phyloP scores from a whole-genome alignment of 2,113 vertebrate species.

The Castor canadensis region DNA sequence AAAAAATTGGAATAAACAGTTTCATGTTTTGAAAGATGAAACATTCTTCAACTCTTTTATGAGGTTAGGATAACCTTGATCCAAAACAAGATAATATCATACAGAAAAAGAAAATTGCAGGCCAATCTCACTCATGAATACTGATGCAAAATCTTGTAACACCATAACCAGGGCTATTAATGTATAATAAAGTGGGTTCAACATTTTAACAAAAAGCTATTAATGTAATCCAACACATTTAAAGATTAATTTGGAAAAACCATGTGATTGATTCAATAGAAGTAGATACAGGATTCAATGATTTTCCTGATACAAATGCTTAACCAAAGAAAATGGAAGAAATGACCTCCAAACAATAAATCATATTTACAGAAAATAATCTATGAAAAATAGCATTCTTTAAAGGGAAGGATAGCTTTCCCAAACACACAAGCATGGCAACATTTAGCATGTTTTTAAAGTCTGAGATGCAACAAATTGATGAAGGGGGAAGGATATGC shows the following conservation, averaged over 20 bases:
- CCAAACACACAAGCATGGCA: neutral
- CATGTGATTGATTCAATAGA: neutral
- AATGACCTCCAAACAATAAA: neutral
- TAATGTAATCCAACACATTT: slow-evolving; percentile 8
- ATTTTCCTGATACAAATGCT: neutral
- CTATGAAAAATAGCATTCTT: neutral
- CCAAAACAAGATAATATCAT: neutral
- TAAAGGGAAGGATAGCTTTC: neutral
- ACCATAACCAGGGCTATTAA: neutral
- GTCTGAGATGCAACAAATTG: neutral
- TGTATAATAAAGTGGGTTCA: neutral
- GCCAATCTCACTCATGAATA: slow-evolving; percentile 11
- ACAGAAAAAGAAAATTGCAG: neutral
- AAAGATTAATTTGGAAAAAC: neutral
- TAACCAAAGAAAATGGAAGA: neutral
- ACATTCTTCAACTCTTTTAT: neutral
- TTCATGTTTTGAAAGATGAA: neutral
- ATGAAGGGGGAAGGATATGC: too few species aligned
- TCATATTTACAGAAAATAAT: neutral
- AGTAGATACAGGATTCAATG: neutral
- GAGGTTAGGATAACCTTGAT: slow-evolving; percentile 5
- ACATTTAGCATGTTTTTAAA: neutral
- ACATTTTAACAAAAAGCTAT: neutral
- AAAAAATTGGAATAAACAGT: neutral
- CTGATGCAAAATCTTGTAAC: neutral